A percentile compares a stretch with the other conserved stretches of the same genome.
Evolutionary conservation across 2,797 vertebrate species (phyloP).

Genomic region (Hylomyscus alleni): DNA sequence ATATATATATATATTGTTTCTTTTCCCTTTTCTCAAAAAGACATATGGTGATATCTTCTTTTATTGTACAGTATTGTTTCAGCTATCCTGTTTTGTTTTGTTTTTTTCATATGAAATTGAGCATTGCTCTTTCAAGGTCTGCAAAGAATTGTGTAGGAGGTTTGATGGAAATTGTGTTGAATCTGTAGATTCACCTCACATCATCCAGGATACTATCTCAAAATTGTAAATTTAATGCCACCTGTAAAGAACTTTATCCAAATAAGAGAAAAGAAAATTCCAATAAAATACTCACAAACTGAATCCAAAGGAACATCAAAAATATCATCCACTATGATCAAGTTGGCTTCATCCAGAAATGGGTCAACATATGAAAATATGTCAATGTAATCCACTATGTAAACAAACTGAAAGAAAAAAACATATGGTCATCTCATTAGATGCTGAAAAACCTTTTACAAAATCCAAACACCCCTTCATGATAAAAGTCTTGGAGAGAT

Average conservation of each 20-base stretch:
- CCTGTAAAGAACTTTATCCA: constrained; percentile 15
- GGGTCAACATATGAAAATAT: background rate
- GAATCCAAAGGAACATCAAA: background rate
- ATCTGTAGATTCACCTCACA: background rate
- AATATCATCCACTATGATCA: background rate
- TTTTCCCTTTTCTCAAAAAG: background rate
- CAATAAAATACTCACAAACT: background rate
- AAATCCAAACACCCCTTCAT: background rate
- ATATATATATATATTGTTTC: no score
- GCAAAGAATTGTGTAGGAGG: background rate
- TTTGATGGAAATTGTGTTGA: background rate
- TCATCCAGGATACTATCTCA: constrained; percentile 1
- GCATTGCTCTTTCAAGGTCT: background rate
- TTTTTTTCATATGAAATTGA: background rate
- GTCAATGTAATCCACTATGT: background rate
- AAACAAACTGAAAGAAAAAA: background rate
- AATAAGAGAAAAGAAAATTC: background rate
- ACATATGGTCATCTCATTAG: background rate
- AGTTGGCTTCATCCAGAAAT: background rate
- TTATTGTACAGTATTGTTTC: background rate
- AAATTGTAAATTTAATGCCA: constrained; percentile 15
- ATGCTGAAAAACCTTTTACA: background rate
- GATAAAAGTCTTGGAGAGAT: background rate
- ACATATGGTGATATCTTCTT: background rate
- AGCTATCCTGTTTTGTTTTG: background rate